phyloP scores from a whole-genome alignment of 2,888 invertebrate species.

The Neoitamus cyanurus region DNA sequence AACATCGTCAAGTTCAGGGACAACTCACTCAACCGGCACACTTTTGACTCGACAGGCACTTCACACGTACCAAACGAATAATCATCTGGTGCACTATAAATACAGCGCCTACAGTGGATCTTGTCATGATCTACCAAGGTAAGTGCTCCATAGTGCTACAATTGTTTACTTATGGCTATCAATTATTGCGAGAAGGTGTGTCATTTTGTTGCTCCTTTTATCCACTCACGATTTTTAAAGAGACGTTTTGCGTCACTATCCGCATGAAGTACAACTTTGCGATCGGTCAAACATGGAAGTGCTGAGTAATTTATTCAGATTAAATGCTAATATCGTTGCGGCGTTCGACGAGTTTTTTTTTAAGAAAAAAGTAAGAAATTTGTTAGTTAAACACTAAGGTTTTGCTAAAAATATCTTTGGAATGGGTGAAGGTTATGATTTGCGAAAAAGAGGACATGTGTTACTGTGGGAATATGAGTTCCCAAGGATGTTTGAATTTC shows the following conservation, averaged over 20 bases:
- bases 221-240: neutral
- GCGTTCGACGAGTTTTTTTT: neutral
- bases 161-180: neutral
- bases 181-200: neutral
- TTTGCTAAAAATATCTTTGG: neutral
- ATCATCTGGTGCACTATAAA: slow-evolving; percentile 92
- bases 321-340: neutral
- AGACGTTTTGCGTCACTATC: neutral
- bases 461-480: neutral
- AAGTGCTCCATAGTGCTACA: slow-evolving; percentile 54
- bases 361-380: neutral
- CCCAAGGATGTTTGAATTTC: neutral
- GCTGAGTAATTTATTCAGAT: neutral
- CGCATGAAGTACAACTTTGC: neutral
- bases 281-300: neutral
- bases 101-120: slow-evolving; percentile 89
- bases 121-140: slow-evolving; percentile 88
- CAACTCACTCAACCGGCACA: slow-evolving; percentile 49
- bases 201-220: neutral
- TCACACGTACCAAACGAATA: slow-evolving; percentile 84
- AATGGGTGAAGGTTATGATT: neutral
- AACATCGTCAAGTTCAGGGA: slow-evolving; percentile 31
- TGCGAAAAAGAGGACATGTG: neutral
- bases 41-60: slow-evolving; percentile 72
- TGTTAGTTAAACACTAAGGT: neutral